Evolutionary conservation across 30 jellyfish, hydroid and myxozoan genomes (phyloP), one percentile per base, ranked within the genome.

Genomic region (Mastigias papua): DNA sequence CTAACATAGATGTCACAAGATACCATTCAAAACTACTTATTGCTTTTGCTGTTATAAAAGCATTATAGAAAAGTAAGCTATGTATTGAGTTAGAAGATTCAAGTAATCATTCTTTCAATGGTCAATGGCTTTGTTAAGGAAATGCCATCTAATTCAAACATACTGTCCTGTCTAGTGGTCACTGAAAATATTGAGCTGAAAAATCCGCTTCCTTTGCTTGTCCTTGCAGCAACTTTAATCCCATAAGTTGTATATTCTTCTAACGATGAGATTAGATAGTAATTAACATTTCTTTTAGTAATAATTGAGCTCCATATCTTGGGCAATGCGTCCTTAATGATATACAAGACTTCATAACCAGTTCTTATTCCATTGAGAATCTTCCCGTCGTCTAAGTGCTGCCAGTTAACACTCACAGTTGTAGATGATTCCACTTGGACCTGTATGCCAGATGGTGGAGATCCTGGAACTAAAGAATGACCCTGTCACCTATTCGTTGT

Each of bases 151-250:
- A n/a, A n/a, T n/a, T n/a, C n/a, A 28, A 20, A 69, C 80, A 26
- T 31, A 69, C 80, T 26, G 27, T 69, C 80, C 58, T 69, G 61
- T 3, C 30, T 31, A 22, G 80, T 69, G 7, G 32, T 69, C 32
- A 27, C 58, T 31, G 54, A 6, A 2, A 1, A 1, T 28, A 61
- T 58, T 17, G 21, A 48, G 26, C 80, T 69, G 60, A 69, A 69
- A 20, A 69, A 58, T 31, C 80, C 80, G 30, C 80, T 69, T 31
- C 80, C 80, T 48, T 69, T 69, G 0, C 80, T 69, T 29, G 80
- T 69, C 33, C 22, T 27, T 31, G 80, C 80, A 7, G 80, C 80
- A 20, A 69, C 80, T 3, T 7, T 69, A 7, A 69, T 21, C 58
- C 30, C 80, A 31, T 69, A 69, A 20, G 1, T 26, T 31, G 80